A percentile compares a stretch with the other conserved stretches of the same genome.
These are phyloP conservation scores for Hybognathus amarus DNA, from an alignment of 2,797 vertebrate genomes.

Conservation along the genomic window DNA sequence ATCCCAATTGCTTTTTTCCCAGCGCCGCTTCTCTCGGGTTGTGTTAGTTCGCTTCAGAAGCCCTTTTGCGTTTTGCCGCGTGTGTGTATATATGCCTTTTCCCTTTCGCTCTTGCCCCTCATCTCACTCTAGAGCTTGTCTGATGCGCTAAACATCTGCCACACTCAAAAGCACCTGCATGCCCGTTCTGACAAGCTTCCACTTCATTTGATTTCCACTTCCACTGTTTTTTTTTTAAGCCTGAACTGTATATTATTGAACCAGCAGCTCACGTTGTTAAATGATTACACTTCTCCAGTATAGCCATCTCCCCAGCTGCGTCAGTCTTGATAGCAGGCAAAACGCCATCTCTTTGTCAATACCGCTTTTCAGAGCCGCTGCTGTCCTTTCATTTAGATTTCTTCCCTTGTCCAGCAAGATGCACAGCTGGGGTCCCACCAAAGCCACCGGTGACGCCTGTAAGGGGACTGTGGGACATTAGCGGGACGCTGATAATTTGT, in stretches of 20 bases:
- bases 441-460: neutral
- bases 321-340: slow-evolving; percentile 36
- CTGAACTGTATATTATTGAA: slow-evolving; percentile 36
- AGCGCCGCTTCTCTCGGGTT: slow-evolving; percentile 59
- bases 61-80: slow-evolving; percentile 56
- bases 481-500: slow-evolving; percentile 10
- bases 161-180: slow-evolving; percentile 41
- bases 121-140: slow-evolving; percentile 41
- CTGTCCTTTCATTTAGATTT: slow-evolving; percentile 59
- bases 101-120: slow-evolving; percentile 27
- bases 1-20: slow-evolving; percentile 64
- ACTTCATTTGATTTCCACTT: slow-evolving; percentile 45
- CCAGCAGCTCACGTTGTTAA: slow-evolving; percentile 28
- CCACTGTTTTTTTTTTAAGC: slow-evolving; percentile 20
- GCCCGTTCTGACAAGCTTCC: slow-evolving; percentile 46
- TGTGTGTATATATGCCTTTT: slow-evolving; percentile 46
- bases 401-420: slow-evolving; percentile 57
- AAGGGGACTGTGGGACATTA: slow-evolving; percentile 36
- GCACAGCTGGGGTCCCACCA: slow-evolving; percentile 36
- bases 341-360: slow-evolving; percentile 57
- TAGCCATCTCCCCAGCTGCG: slow-evolving; percentile 12
- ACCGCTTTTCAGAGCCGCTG: slow-evolving; percentile 17
- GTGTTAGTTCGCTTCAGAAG: slow-evolving; percentile 62
- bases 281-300: slow-evolving; percentile 21
- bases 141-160: slow-evolving; percentile 52